phyloP scores from a whole-genome alignment of 2,888 invertebrate species.

The Calameuta idolon region DNA sequence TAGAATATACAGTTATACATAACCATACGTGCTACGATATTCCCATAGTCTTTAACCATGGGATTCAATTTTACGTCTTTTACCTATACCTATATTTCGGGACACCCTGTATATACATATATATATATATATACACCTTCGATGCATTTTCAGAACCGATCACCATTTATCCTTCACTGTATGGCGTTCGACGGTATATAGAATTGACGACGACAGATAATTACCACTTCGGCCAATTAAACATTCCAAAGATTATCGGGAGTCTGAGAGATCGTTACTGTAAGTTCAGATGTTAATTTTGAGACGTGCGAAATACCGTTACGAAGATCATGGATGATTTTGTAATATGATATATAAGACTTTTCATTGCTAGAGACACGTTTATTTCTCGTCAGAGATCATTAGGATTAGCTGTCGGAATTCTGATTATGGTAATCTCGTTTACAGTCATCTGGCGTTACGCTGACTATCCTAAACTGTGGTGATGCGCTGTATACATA shows the following conservation, averaged over 20 bases:
- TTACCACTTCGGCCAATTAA: not conserved
- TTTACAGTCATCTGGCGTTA: not conserved
- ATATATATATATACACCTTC: not conserved
- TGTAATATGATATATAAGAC: not conserved
- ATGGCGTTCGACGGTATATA: not conserved
- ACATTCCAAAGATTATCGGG: not conserved
- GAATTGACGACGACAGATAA: not conserved
- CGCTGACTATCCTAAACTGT: not conserved
- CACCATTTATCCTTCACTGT: not conserved
- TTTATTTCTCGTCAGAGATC: not conserved
- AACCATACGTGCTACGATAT: not conserved
- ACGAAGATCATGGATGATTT: not conserved
- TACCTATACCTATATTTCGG: not conserved
- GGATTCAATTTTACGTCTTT: not conserved
- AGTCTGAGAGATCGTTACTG: not conserved
- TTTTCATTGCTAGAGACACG: not conserved
- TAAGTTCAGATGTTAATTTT: not conserved
- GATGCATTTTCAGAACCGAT: not conserved
- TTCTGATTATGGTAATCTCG: not conserved
- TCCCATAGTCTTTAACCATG: not conserved
- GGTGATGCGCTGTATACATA: not conserved
- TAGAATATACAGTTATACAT: not conserved
- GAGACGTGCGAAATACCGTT: not conserved
- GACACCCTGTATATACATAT: no score
- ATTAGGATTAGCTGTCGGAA: not conserved